Base-by-base conservation (phyloP, 2,797 vertebrate genomes). In the Tauraco hartlaubi region DNA sequence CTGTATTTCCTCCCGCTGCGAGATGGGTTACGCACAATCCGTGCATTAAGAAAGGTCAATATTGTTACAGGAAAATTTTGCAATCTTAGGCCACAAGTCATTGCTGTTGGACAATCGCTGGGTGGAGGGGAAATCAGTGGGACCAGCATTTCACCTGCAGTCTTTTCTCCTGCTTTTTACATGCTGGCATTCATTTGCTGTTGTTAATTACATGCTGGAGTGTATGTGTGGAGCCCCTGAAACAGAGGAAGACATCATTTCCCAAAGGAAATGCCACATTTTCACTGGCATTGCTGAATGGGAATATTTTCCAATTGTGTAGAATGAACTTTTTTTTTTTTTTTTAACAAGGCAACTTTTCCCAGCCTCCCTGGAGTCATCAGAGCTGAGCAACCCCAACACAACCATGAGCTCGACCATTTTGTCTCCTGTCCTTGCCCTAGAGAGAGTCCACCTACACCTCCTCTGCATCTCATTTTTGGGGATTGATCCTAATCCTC, bases 31-130 rank as follows among this genome's bases (percentile, higher is more conserved):
- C 39, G 31, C 52, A 11, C 55, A 78, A 78, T 46, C 77, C 64
- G 6, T 0, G 5, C 4, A 0, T 80, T 66, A 23, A 59, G 72
- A 64, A 72, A 93, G 31, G 26, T 5, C 2, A 0, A 12, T 19
- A 26, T 15, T 37, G 17, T 25, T 6, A 16, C 64, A 9, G 9
- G 35, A 56, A 80, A 49, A 31, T 61, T 37, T 33, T 31, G 43
- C 76, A 71, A 4, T 35, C 28, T 39, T 31, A 26, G 51, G 29
- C 29, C 69, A 28, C 20, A 31, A 10, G 5, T 25, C 31, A 8
- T 29, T 19, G 26, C 55, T 46, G 2, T 26, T 58, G 73, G 85
- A 66, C 61, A 77, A 1, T 56, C 56, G 5, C n/a, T 49, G 75
- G 54, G 62, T 23, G 71, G 55, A 66, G 44, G 23, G 59, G 29